Conservation (phyloP, 2,113 vertebrate genomes). For the Rhineura floridana region DNA sequence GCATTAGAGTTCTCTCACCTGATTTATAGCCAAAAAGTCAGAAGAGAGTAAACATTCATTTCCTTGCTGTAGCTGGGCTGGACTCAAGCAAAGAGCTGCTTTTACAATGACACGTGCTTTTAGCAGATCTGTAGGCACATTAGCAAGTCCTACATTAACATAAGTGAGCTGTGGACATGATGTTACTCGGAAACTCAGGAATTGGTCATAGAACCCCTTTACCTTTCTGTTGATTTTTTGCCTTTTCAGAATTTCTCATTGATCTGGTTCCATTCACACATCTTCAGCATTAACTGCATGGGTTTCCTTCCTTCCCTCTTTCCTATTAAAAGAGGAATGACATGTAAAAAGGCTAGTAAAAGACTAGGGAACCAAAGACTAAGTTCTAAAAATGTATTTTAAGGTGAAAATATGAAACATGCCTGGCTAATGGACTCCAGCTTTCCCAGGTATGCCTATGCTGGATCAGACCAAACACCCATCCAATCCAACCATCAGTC, state of each 20-base stretch:
- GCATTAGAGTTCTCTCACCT: neutral
- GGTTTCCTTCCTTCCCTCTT: neutral
- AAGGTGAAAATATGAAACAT: too few relatives aligned
- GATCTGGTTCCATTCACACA: neutral
- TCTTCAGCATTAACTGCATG: neutral
- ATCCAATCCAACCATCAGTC: too few relatives aligned
- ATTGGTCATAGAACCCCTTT: neutral
- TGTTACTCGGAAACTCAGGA: conserved; percentile 35
- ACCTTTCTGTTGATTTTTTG: neutral
- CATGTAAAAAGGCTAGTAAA: neutral
- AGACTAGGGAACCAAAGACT: too few relatives aligned
- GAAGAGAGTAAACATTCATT: neutral
- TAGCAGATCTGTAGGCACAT: neutral
- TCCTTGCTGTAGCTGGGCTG: neutral
- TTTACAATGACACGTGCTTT: neutral
- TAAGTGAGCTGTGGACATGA: rapidly evolving
- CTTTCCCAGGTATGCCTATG: neutral
- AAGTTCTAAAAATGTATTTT: too few relatives aligned
- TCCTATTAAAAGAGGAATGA: neutral
- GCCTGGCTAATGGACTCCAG: neutral
- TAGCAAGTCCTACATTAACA: neutral
- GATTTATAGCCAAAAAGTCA: neutral
- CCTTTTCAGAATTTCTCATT: neutral
- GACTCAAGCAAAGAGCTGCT: neutral
- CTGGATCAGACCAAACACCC: too few relatives aligned